Base-by-base conservation (phyloP, 2,113 vertebrate species). In the Azemiops feae region DNA sequence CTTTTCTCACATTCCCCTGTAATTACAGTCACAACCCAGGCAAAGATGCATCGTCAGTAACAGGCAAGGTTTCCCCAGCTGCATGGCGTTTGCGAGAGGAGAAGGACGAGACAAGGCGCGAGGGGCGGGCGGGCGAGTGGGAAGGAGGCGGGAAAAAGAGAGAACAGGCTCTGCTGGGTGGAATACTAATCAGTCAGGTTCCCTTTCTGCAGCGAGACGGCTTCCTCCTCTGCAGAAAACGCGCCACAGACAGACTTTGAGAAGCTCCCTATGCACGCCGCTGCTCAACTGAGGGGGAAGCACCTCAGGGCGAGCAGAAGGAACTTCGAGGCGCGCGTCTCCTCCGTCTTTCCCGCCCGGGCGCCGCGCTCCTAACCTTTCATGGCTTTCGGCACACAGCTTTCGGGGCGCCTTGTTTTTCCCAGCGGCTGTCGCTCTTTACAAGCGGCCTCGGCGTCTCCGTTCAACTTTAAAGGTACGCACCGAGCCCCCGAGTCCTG, bases 131-230 rank as follows among this genome's bases (percentile, higher is more conserved):
- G 81, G 52, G 4, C 86, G 16, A 52, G 64, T 55, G 86, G 90
- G 90, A 95, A 92, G 87, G 92, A 90, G 64, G 57, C 39, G 25
- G 57, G 43, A 94, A 91, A 92, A 88, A 92, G 94, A 93, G 93
- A 96, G 96, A 94, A 94, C 93, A 93, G 91, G 92, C 95, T 92
- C 93, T 90, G 91, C 93, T 95, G 96, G 96, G 95, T 87, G 95
- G 97, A 95, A 89, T 97, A 94, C 86, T 95, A 95, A 96, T 96
- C 96, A 93, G 94, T 93, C 91, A 91, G 92, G 93, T 90, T 95
- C 92, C 92, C 94, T 88, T 95, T 57, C 93, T 94, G 96, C 96
- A 85, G 95, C 88, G 88, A 93, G 87, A 45, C 92, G 27, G 90
- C 64, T 89, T 81, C 74, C 74, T 81, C 69, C 69, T 81, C 74